Evolutionary conservation across 2,797 vertebrate genomes (phyloP).

Genomic region (Argentina silus): DNA sequence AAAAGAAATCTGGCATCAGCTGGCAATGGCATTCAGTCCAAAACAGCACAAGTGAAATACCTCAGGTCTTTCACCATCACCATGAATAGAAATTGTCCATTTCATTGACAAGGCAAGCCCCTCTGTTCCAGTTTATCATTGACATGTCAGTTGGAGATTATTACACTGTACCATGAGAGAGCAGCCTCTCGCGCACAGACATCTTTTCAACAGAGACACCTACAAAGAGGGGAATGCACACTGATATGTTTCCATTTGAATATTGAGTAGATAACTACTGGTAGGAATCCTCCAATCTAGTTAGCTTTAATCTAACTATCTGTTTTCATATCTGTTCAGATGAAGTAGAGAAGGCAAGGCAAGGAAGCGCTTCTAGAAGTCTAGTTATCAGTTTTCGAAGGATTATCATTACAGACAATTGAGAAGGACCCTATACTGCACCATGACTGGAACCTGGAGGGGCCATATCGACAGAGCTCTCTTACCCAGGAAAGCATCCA

Average conservation of each 20-base stretch:
- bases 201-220: constrained; percentile 78
- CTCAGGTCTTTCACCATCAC: constrained; percentile 43
- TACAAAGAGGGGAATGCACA: constrained; percentile 69
- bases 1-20: not conserved
- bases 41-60: not conserved
- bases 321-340: no score
- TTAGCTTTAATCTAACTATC: no score
- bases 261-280: not conserved
- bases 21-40: not conserved
- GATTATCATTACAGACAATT: not conserved
- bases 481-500: constrained; percentile 96
- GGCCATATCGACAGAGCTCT: not conserved
- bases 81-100: constrained; percentile 47
- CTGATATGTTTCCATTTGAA: constrained; percentile 54
- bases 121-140: constrained; percentile 1
- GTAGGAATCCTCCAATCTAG: constrained; percentile 25
- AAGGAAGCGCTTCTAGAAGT: no score
- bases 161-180: constrained; percentile 70
- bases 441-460: not conserved
- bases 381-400: no score
- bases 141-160: constrained; percentile 41
- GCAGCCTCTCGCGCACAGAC: constrained; percentile 69
- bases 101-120: constrained; percentile 25
- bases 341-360: no score
- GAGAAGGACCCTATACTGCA: not conserved